These are phyloP conservation scores for Mimas tiliae DNA, from an alignment of 2,888 invertebrate species.

Conservation along the genomic window DNA sequence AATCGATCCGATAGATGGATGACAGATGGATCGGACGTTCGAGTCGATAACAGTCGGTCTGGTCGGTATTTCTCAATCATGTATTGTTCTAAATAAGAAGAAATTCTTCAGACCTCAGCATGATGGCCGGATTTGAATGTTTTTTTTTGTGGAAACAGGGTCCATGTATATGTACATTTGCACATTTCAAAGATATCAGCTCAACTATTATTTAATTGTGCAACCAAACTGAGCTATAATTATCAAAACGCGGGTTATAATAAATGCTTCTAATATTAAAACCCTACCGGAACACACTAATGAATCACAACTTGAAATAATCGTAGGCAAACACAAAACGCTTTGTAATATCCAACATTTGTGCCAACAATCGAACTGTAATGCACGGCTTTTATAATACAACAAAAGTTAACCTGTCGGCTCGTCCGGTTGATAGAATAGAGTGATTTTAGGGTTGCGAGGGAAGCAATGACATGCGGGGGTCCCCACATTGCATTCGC, in stretches of 20 bases:
- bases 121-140: no score
- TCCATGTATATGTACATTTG: no score
- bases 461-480: constrained; percentile 81
- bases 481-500: constrained; percentile 67
- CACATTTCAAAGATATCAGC: neutral
- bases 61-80: no score
- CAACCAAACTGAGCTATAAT: neutral
- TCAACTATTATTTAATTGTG: no score
- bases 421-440: constrained; percentile 75
- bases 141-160: no score
- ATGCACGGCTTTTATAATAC: constrained; percentile 79
- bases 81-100: no score
- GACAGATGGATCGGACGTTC: no score
- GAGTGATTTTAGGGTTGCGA: constrained; percentile 82
- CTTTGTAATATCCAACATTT: constrained; percentile 81
- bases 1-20: no score
- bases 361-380: constrained; percentile 80
- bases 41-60: no score
- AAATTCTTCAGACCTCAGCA: no score
- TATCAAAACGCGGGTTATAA: neutral
- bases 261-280: constrained; percentile 24
- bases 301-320: constrained; percentile 57
- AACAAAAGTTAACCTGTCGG: constrained; percentile 84
- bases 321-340: constrained; percentile 71
- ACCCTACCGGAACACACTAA: constrained; percentile 51